Percentiles rank a stretch among this genome's conserved stretches.
phyloP scores from a whole-genome alignment of 2,888 invertebrate species.

The Aphidoletes aphidimyza region DNA sequence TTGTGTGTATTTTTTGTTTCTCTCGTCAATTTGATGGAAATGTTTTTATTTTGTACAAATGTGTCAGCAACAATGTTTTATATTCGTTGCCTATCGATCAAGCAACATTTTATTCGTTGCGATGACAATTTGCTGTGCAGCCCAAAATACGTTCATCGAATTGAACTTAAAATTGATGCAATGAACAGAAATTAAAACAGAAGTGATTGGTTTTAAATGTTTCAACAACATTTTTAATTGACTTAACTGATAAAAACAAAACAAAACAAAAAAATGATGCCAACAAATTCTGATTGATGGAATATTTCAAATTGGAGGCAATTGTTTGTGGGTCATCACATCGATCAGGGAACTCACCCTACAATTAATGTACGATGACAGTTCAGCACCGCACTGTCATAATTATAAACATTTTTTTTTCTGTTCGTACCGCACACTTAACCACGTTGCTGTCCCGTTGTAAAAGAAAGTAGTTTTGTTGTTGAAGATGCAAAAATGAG shows the following conservation, averaged over 20 bases:
- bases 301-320: too few species aligned
- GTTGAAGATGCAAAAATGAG: slow-evolving; percentile 18
- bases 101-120: neutral
- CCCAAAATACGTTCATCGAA: neutral
- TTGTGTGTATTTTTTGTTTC: neutral
- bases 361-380: neutral
- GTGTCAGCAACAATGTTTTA: neutral
- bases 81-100: neutral
- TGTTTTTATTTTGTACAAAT: neutral
- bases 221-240: too few species aligned
- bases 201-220: too few species aligned
- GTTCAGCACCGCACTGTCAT: neutral
- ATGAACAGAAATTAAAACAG: too few species aligned
- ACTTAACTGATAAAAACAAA: too few species aligned
- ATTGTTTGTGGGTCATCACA: too few species aligned
- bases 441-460: neutral
- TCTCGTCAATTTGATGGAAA: neutral
- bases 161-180: neutral
- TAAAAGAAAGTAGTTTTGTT: too few species aligned
- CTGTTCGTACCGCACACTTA: too few species aligned
- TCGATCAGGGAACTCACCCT: neutral
- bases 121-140: neutral
- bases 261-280: too few species aligned
- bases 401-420: neutral
- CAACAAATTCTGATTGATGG: too few species aligned